Evolutionary conservation across 2,797 vertebrate species (phyloP).

Genomic region (Oreochromis grahami): DNA sequence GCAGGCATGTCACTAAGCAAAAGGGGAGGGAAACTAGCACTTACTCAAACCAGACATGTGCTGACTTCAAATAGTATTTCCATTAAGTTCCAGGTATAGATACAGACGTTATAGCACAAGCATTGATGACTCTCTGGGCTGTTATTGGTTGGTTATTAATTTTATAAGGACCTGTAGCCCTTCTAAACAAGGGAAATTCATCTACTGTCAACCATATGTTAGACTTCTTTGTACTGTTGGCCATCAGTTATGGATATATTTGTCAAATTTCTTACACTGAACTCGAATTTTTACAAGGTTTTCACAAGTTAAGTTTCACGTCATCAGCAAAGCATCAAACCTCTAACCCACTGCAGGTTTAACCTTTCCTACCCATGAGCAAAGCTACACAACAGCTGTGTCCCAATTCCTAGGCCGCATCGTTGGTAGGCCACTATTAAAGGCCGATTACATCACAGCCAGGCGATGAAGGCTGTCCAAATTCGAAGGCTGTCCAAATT

Average conservation of each 20-base stretch:
- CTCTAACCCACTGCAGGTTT: not conserved
- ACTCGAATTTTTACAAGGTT: not conserved
- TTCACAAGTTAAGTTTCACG: not conserved
- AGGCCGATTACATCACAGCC: rapidly evolving
- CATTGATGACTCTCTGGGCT: not conserved
- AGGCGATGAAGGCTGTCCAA: not conserved
- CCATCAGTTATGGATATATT: not conserved
- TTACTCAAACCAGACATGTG: not conserved
- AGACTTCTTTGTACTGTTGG: not conserved
- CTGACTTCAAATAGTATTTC: not conserved
- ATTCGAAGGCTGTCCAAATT: rapidly evolving
- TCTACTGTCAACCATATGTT: not conserved
- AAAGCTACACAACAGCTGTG: not conserved
- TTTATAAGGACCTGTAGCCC: not conserved
- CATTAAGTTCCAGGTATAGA: not conserved
- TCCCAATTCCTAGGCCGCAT: not conserved
- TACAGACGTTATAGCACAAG: rapidly evolving
- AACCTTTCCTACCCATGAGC: not conserved
- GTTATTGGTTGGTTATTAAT: not conserved
- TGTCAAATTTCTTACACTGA: not conserved
- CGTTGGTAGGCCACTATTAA: not conserved
- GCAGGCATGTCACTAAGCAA: not conserved
- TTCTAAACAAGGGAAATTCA: not conserved
- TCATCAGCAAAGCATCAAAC: not conserved
- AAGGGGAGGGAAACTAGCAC: not conserved